phyloP scores from a whole-genome alignment of 2,113 vertebrate species.

The Hippolais icterina region DNA sequence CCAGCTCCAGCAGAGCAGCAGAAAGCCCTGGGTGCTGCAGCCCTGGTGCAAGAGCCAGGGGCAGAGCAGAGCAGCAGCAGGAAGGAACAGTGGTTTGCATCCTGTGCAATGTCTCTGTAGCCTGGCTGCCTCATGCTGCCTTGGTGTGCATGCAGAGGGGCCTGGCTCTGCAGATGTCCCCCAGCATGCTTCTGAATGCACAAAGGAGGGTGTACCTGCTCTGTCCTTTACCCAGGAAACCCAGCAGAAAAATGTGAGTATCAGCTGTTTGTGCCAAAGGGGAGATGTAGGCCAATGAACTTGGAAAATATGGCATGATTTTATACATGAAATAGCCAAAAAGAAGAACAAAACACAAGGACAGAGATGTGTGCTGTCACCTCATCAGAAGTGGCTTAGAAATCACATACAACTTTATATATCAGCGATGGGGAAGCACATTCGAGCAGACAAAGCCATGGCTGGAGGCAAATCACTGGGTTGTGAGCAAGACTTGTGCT shows the following conservation, averaged over 20 bases:
- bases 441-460: background rate
- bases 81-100: background rate
- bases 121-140: fast-evolving
- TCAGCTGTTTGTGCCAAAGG: background rate
- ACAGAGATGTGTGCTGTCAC: background rate
- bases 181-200: background rate
- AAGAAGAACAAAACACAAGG: background rate
- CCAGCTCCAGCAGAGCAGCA: background rate
- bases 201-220: background rate
- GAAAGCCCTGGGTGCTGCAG: background rate
- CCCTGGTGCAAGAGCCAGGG: no score
- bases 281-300: background rate
- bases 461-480: background rate
- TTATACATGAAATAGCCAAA: background rate
- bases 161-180: background rate
- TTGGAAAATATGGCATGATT: background rate
- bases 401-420: background rate
- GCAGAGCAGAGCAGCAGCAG: fast-evolving
- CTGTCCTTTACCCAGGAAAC: background rate
- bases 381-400: background rate
- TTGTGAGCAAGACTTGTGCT: background rate
- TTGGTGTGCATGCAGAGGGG: background rate
- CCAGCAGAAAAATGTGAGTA: background rate
- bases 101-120: fast-evolving
- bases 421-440: background rate